Base-by-base conservation (phyloP, 2,888 invertebrate species). In the Caprella mutica region DNA sequence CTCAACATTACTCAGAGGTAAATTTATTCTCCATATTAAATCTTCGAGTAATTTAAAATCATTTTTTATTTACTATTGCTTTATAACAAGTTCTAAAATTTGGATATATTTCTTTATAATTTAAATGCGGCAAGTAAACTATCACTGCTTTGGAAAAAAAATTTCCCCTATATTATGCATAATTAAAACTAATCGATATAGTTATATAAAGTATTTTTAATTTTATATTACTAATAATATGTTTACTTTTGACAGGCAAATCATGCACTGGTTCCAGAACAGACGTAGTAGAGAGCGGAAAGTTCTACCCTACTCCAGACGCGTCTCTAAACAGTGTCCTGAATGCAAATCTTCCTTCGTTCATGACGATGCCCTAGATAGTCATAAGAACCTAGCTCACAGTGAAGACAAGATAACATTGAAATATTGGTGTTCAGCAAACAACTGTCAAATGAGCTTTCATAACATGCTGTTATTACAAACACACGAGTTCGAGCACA, bases 231-330 rank as follows among this genome's bases (percentile, higher is more conserved):
- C n/a, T n/a, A n/a, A n/a, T n/a, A n/a, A n/a, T n/a, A n/a, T n/a
- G n/a, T n/a, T n/a, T n/a, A n/a, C n/a, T n/a, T n/a, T n/a, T n/a
- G n/a, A n/a, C 38, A 26, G 61, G 4, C 61, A 61, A 24, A 58
- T 61, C 21, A 58, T 61, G 57, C 58, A 61, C 38, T 61, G 61
- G 61, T 61, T 61, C 50, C 61, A 61, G 24, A 61, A 61, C 46
- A 50, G 61, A n/a, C 52, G 61, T 3, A 61, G 58, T 43, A 61
- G 56, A 35, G 61, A 61, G 38, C 53, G 61, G 9, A 61, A 58
- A 39, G 42, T 40, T 12, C 52, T 48, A 21, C 48, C 48, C 23
- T 48, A 48, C 48, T 30, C 29, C 19, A 17, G 48, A n/a, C 24
- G 48, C n/a, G 30, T 48, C n/a, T 48, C 48, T 5, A 27, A 30